These are phyloP conservation scores for Gorsachius goisagi DNA, from an alignment of 2,113 vertebrate species.

Conservation along the genomic window DNA sequence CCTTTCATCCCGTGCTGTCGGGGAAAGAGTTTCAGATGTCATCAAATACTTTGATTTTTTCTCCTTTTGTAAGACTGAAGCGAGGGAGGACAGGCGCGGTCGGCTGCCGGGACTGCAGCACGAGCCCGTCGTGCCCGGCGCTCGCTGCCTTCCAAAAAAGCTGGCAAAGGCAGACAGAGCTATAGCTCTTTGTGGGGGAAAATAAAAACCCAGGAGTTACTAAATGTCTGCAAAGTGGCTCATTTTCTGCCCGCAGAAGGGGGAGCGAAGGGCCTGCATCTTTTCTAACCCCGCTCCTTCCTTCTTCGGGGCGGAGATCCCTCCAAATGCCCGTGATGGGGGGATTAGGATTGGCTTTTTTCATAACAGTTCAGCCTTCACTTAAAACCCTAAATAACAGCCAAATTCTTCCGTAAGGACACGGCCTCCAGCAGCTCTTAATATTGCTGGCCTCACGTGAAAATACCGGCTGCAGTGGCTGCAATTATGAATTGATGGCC, in stretches of 20 bases:
- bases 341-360: not conserved
- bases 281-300: not conserved
- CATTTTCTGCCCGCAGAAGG: not conserved
- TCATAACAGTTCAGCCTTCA: not conserved
- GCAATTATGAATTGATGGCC: conserved; percentile 53
- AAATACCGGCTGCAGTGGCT: conserved; percentile 39
- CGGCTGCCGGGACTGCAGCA: not conserved
- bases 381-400: not conserved
- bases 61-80: not conserved
- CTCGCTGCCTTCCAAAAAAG: not conserved
- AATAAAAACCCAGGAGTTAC: not conserved
- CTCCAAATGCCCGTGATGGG: not conserved
- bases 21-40: not conserved
- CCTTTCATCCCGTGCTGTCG: not conserved
- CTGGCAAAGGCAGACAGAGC: not conserved
- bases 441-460: conserved; percentile 3
- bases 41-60: not conserved
- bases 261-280: rapidly evolving
- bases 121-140: rapidly evolving
- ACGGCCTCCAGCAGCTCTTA: not conserved
- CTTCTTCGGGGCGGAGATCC: not conserved
- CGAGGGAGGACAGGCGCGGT: rapidly evolving
- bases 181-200: not conserved
- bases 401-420: not conserved
- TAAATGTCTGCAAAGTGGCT: not conserved